phyloP scores from a whole-genome alignment of 2,888 invertebrate species.

The Oscheius sp. region DNA sequence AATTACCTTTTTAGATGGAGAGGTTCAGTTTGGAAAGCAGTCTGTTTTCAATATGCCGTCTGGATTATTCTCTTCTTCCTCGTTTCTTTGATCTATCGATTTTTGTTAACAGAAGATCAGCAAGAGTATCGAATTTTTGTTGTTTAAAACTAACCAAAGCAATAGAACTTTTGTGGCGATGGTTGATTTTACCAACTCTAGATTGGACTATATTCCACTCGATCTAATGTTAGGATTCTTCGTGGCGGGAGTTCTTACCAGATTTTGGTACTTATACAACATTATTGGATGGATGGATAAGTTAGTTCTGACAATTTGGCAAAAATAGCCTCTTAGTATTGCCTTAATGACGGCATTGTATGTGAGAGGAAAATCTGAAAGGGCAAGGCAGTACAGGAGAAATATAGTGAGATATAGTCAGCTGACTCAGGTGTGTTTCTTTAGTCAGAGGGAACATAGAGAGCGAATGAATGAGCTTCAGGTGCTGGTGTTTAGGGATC shows the following conservation, averaged over 20 bases:
- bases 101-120: constrained; percentile 32
- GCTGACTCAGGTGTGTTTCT: constrained; percentile 41
- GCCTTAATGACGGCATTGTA: constrained; percentile 56
- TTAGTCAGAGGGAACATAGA: neutral
- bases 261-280: constrained; percentile 53
- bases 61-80: constrained; percentile 55
- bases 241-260: constrained; percentile 56
- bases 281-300: constrained; percentile 61
- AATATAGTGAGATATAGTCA: constrained; percentile 57
- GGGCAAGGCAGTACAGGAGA: constrained; percentile 51
- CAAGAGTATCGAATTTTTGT: constrained; percentile 43
- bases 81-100: constrained; percentile 54
- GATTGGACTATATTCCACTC: constrained; percentile 50
- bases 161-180: constrained; percentile 39
- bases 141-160: neutral
- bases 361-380: constrained; percentile 48
- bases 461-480: neutral
- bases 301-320: too few relatives aligned
- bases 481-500: constrained; percentile 55
- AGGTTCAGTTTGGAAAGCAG: constrained; percentile 64
- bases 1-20: constrained; percentile 45
- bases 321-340: constrained; percentile 43
- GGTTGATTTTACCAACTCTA: constrained; percentile 42
- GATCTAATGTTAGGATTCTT: constrained; percentile 62
- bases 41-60: constrained; percentile 58